phyloP scores from a whole-genome alignment of 1,140 invertebrate species.

The Bombus sylvicola region DNA sequence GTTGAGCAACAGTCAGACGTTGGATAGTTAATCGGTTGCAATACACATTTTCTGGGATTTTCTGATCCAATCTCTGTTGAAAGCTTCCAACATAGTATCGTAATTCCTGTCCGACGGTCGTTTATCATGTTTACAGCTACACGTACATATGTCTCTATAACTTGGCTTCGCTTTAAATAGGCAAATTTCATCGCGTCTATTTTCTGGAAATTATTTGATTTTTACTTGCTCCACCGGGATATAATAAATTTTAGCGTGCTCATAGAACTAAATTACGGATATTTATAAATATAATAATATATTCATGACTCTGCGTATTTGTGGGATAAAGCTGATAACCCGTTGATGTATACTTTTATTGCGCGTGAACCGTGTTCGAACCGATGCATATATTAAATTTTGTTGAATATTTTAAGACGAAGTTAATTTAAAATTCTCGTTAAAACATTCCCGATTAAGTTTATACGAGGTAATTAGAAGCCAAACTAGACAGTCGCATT shows the following conservation, averaged over 20 bases:
- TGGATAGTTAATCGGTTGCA: not conserved
- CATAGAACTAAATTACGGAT: no score
- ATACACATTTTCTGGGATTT: not conserved
- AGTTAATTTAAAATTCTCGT: no score
- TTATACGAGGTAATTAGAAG: not conserved
- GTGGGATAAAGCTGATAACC: no score
- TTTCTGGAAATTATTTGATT: not conserved
- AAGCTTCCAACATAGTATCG: not conserved
- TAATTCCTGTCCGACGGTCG: not conserved
- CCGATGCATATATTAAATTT: no score
- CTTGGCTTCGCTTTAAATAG: constrained; percentile 8
- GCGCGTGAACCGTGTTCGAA: no score
- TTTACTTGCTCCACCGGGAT: not conserved
- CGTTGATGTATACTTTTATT: no score
- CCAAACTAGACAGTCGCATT: not conserved
- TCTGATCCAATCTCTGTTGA: not conserved
- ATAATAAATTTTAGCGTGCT: no score
- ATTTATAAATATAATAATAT: no score
- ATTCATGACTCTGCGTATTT: no score
- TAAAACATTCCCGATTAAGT: not conserved
- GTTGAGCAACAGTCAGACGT: not conserved
- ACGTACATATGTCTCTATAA: not conserved
- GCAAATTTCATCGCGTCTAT: not conserved
- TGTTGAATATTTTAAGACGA: no score
- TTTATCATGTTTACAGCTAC: not conserved